phyloP scores from a whole-genome alignment of 2,888 invertebrate species.

The Noctua pronuba region DNA sequence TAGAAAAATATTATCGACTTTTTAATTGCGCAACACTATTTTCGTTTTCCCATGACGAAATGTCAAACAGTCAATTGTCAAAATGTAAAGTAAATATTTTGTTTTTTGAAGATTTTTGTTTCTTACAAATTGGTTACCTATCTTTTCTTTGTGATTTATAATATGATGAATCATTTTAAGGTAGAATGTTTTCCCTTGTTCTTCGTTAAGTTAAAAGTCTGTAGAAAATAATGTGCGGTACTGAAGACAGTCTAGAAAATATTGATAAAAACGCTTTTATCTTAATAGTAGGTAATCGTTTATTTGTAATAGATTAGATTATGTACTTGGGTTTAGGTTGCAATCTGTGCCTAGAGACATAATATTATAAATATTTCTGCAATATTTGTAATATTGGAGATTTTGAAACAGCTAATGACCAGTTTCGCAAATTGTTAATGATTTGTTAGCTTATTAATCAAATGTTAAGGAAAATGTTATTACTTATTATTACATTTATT shows the following conservation, averaged over 20 bases:
- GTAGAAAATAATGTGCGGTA: background rate
- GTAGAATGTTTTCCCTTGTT: background rate
- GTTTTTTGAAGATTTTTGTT: background rate
- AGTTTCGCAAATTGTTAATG: background rate
- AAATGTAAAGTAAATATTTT: slow-evolving; percentile 18
- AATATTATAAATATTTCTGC: background rate
- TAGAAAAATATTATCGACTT: slow-evolving; percentile 54
- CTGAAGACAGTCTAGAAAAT: background rate
- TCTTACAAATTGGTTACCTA: background rate
- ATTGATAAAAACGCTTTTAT: background rate
- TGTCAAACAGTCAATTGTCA: slow-evolving; percentile 61
- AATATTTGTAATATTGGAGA: background rate
- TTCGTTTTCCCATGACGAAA: slow-evolving; percentile 39
- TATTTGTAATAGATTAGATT: slow-evolving; percentile 17
- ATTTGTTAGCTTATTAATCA: background rate
- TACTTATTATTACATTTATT: background rate
- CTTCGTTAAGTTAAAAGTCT: background rate
- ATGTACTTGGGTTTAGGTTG: background rate
- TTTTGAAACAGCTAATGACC: background rate
- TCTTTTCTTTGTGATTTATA: slow-evolving; percentile 1
- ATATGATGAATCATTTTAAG: background rate
- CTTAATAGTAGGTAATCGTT: background rate
- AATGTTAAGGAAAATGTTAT: slow-evolving; percentile 17
- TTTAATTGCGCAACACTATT: slow-evolving; percentile 71
- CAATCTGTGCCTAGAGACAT: background rate